Conservation (phyloP, 2,797 vertebrate genomes). For the Hydrocynus forskahlii region DNA sequence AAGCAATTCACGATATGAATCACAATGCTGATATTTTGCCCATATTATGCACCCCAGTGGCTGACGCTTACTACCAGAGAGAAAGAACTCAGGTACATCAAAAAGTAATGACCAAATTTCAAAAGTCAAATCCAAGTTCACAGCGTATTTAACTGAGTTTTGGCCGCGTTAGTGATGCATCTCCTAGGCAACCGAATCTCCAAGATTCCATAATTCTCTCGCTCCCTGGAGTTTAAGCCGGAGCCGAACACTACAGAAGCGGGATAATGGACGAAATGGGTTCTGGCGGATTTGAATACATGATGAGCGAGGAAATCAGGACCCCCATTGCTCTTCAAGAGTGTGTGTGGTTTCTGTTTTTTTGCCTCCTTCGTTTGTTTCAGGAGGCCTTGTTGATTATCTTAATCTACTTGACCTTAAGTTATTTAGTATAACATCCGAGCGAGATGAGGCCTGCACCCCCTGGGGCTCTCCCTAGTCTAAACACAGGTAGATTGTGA, state of each 20-base stretch:
- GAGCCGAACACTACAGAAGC: conserved; percentile 52
- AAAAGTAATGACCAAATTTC: not conserved
- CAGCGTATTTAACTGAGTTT: conserved; percentile 26
- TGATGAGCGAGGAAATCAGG: conserved; percentile 61
- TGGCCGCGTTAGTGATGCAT: conserved; percentile 52
- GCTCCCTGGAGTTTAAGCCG: conserved; percentile 60
- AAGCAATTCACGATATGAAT: too few species aligned
- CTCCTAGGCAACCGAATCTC: conserved; percentile 58
- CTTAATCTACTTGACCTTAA: conserved; percentile 67
- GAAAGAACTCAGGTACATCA: not conserved
- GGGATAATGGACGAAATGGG: conserved; percentile 59
- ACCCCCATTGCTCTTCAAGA: conserved; percentile 59
- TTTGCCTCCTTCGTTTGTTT: conserved; percentile 51
- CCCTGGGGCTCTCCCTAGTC: conserved; percentile 55
- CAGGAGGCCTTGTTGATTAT: conserved; percentile 63
- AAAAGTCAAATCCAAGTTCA: not conserved
- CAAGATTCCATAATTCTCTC: conserved; percentile 55
- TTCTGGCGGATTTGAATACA: conserved; percentile 64
- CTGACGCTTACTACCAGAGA: not conserved
- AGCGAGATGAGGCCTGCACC: conserved; percentile 50
- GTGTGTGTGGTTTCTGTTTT: conserved; percentile 33
- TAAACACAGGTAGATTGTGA: conserved; percentile 53
- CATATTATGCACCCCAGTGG: not conserved
- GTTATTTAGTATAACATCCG: conserved; percentile 61
- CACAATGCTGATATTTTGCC: not conserved